These are phyloP conservation scores for Spilogale gracilis DNA, from an alignment of 2,113 vertebrate genomes.

Conservation along the genomic window DNA sequence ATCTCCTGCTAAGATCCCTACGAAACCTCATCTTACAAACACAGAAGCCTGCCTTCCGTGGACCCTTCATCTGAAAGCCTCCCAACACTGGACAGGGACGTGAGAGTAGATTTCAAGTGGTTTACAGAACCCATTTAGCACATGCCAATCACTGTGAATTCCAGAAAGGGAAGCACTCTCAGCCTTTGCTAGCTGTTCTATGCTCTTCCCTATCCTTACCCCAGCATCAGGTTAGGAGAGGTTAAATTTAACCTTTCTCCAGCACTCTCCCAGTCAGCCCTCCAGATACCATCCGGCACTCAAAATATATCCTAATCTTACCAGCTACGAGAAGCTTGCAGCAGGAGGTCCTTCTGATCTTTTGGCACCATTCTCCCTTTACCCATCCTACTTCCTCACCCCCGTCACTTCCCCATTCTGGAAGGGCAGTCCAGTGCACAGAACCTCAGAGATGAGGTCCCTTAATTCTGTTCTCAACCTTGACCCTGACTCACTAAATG, in stretches of 20 bases:
- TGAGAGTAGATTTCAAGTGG: background rate
- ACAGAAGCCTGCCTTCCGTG: background rate
- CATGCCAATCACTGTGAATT: background rate
- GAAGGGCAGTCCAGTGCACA: background rate
- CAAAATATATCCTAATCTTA: background rate
- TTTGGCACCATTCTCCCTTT: background rate
- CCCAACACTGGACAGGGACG: background rate
- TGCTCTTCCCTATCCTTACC: background rate
- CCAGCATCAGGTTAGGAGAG: constrained; percentile 33
- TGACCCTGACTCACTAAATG: constrained; percentile 30
- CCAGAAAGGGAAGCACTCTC: background rate
- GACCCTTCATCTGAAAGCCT: background rate
- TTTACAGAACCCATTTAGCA: constrained; percentile 41
- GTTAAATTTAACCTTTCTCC: constrained; percentile 52
- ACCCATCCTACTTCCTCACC: constrained; percentile 41
- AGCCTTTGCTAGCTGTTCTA: background rate
- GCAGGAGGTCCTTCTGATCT: background rate
- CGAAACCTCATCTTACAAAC: background rate
- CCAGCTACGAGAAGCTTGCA: background rate
- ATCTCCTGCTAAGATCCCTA: background rate
- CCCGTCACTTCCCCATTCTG: constrained; percentile 51
- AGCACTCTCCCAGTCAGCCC: background rate
- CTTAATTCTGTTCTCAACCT: background rate
- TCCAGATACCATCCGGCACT: background rate
- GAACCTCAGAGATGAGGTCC: background rate